These are phyloP conservation scores for Chymomyza caudatula DNA, from an alignment of 2,888 invertebrate genomes.

Conservation along the genomic window DNA sequence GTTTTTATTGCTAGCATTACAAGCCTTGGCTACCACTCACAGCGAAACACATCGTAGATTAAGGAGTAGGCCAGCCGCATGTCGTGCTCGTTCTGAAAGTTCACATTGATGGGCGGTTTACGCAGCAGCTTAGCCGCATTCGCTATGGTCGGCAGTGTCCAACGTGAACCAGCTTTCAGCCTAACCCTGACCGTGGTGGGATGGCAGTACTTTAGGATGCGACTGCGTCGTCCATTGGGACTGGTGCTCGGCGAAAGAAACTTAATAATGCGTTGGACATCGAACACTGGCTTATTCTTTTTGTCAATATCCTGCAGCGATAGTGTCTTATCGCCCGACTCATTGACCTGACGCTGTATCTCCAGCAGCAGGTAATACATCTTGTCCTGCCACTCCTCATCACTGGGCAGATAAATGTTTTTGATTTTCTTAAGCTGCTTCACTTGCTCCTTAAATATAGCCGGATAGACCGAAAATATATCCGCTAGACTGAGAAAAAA, in stretches of 20 bases:
- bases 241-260: conserved; percentile 63
- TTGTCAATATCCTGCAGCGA: conserved; percentile 61
- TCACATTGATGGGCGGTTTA: conserved; percentile 67
- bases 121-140: conserved; percentile 74
- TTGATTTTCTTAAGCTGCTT: conserved; percentile 76
- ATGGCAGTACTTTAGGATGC: conserved; percentile 51
- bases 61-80: conserved; percentile 80
- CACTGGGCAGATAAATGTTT: conserved; percentile 79
- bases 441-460: conserved; percentile 82
- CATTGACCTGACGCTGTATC: conserved; percentile 79
- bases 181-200: conserved; percentile 65
- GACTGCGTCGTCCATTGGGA: conserved; percentile 56
- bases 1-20: background rate
- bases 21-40: conserved; percentile 72
- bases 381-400: conserved; percentile 80
- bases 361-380: conserved; percentile 81
- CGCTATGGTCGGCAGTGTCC: conserved; percentile 70
- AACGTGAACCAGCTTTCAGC: conserved; percentile 54
- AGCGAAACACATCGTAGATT: conserved; percentile 81
- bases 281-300: conserved; percentile 70
- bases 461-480: conserved; percentile 84
- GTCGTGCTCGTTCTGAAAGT: conserved; percentile 79
- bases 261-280: conserved; percentile 59
- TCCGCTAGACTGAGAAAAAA: conserved; percentile 78
- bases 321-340: conserved; percentile 68